Evolutionary conservation across 2,797 vertebrate genomes (phyloP).

Genomic region (Epinephelus coioides): DNA sequence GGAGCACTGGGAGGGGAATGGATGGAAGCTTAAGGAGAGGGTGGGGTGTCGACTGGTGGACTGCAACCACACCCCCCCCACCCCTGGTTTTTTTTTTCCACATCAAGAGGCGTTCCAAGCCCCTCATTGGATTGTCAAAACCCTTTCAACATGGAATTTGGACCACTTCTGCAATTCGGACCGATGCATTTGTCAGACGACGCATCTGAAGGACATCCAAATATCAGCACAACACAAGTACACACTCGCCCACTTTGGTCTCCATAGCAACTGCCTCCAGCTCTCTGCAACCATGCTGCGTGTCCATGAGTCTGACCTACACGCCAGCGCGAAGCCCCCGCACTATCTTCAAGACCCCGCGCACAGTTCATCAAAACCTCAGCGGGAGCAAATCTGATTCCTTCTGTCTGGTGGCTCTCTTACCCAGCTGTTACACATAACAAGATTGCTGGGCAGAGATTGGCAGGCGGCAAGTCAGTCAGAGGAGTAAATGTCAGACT

Average conservation of each 20-base stretch:
- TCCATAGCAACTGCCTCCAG: constrained; percentile 80
- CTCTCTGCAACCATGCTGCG: constrained; percentile 57
- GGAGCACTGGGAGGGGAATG: constrained; percentile 5
- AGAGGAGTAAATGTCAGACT: constrained; percentile 74
- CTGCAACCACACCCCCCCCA: neutral
- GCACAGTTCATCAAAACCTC: constrained; percentile 67
- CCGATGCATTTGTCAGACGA: constrained; percentile 18
- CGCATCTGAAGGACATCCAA: constrained; percentile 64
- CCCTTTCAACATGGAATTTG: constrained; percentile 1
- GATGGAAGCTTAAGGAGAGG: constrained; percentile 12
- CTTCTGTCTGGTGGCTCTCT: constrained; percentile 38
- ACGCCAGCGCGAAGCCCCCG: constrained; percentile 32
- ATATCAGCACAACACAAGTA: constrained; percentile 49
- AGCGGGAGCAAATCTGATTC: constrained; percentile 53
- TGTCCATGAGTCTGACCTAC: constrained; percentile 69
- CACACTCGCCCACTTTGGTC: constrained; percentile 50
- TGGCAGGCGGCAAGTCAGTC: constrained; percentile 41
- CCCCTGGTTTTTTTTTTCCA: neutral
- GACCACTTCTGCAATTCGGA: constrained; percentile 30
- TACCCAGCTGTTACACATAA: constrained; percentile 75
- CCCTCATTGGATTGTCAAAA: neutral
- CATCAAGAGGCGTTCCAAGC: constrained; percentile 1
- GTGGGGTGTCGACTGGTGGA: constrained; percentile 3
- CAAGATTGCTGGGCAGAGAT: constrained; percentile 54
- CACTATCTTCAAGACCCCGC: constrained; percentile 58